Evolutionary conservation across 2,888 invertebrate genomes (phyloP).

Genomic region (Drosophila cyrtoloma): DNA sequence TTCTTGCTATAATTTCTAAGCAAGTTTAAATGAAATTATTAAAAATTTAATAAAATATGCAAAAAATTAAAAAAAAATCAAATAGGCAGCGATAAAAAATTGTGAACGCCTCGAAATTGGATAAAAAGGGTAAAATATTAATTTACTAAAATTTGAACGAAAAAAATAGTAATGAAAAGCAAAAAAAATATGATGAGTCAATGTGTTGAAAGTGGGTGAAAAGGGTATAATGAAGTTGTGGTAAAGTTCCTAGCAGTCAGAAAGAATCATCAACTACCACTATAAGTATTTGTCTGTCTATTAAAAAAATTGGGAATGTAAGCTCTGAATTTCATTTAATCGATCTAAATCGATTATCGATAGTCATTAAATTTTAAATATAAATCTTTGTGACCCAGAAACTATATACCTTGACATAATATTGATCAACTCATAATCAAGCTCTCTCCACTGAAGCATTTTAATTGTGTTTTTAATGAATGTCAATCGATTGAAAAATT

Average conservation of each 20-base stretch:
- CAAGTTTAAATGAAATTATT: background rate
- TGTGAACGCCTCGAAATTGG: background rate
- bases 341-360: no score
- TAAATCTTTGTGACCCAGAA: background rate
- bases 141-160: background rate
- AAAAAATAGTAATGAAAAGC: background rate
- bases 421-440: background rate
- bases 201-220: background rate
- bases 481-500: background rate
- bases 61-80: background rate
- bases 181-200: background rate
- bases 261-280: background rate
- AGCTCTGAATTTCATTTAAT: no score
- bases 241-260: background rate
- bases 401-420: background rate
- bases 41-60: background rate
- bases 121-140: background rate
- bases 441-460: background rate
- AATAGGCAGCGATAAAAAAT: background rate
- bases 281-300: no score
- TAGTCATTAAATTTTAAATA: no score
- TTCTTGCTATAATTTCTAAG: background rate
- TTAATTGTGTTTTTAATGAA: background rate
- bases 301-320: no score
- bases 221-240: background rate